Conservation (phyloP, 2,888 invertebrate genomes). For the Heterodera filipjevi region DNA sequence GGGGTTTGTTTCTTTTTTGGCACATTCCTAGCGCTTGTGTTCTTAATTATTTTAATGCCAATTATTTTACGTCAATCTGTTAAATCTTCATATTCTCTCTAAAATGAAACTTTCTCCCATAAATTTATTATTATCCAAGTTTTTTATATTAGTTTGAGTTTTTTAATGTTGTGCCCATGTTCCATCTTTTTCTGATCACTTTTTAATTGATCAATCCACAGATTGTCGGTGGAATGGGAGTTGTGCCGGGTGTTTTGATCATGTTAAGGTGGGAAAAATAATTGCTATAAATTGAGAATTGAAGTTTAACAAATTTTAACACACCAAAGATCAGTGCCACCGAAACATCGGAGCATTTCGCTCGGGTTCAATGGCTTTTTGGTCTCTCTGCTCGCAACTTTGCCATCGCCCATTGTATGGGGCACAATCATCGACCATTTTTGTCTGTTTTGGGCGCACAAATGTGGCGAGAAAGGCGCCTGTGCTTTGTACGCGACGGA, state of each 20-base stretch:
- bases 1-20: constrained; percentile 41
- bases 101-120: no score
- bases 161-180: neutral
- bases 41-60: neutral
- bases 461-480: constrained; percentile 64
- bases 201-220: neutral
- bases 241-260: constrained; percentile 64
- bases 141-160: no score
- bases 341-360: constrained; percentile 60
- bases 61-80: no score
- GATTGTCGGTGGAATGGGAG: constrained; percentile 62
- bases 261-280: constrained; percentile 60
- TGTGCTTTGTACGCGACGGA: constrained; percentile 66
- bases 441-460: constrained; percentile 66
- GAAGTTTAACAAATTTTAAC: constrained; percentile 21
- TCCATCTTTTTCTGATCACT: neutral
- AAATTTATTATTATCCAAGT: no score
- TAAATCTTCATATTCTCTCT: no score
- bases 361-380: constrained; percentile 64
- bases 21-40: no score
- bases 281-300: no score
- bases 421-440: constrained; percentile 66
- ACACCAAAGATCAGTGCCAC: constrained; percentile 62
- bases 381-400: constrained; percentile 63
- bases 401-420: constrained; percentile 67